These are phyloP conservation scores for Elgonia sp. DNA, from an alignment of 2,888 invertebrate species.

Conservation along the genomic window DNA sequence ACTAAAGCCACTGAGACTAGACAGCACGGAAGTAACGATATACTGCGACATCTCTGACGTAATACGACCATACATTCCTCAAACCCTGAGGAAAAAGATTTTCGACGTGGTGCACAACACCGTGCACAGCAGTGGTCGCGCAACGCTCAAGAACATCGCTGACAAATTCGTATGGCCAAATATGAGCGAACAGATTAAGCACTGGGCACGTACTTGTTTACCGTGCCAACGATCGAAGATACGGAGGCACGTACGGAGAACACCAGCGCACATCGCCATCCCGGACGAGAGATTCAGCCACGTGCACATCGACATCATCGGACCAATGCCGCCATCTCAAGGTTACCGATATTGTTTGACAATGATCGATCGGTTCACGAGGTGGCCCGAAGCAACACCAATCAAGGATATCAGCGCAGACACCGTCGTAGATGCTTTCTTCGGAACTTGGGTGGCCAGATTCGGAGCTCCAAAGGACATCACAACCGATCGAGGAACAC, in stretches of 20 bases:
- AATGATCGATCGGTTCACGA: constrained; percentile 76
- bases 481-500: constrained; percentile 82
- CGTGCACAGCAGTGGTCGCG: constrained; percentile 49
- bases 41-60: constrained; percentile 15
- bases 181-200: constrained; percentile 78
- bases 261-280: constrained; percentile 39
- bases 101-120: constrained; percentile 61
- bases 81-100: constrained; percentile 12
- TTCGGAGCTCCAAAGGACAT: not conserved
- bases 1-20: not conserved
- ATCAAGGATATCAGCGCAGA: constrained; percentile 15
- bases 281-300: constrained; percentile 81
- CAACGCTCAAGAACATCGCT: constrained; percentile 72
- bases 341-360: constrained; percentile 75
- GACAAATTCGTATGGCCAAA: constrained; percentile 78
- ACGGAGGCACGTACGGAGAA: constrained; percentile 71
- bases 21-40: constrained; percentile 14
- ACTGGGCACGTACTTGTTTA: constrained; percentile 78
- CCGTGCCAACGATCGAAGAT: constrained; percentile 82
- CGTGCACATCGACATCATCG: constrained; percentile 83
- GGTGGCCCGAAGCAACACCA: constrained; percentile 35
- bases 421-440: constrained; percentile 1
- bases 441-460: constrained; percentile 13
- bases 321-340: constrained; percentile 80
- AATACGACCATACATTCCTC: constrained; percentile 50